phyloP scores from a whole-genome alignment of 30 jellyfish, hydroid and myxozoan genomes.

The Rhopilema esculentum region DNA sequence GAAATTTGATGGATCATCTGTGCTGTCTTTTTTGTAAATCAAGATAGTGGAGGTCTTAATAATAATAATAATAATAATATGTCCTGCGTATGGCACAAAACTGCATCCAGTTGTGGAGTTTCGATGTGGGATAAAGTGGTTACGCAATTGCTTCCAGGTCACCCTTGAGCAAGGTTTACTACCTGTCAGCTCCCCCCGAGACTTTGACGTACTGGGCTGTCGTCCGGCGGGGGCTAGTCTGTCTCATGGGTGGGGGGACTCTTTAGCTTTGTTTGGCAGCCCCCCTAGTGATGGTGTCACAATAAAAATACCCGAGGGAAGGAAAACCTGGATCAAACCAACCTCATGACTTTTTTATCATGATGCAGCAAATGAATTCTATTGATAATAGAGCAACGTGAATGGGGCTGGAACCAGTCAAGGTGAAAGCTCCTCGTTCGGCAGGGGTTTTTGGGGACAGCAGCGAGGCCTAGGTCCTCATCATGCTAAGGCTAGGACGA shows the following conservation, averaged over 20 bases:
- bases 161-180: no score
- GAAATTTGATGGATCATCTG: no score
- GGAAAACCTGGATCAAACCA: constrained; percentile 52
- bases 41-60: no score
- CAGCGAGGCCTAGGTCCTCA: constrained; percentile 47
- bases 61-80: no score
- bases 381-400: constrained; percentile 47
- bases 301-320: constrained; percentile 34
- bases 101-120: no score
- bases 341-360: constrained; percentile 17
- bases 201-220: not conserved
- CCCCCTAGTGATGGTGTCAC: constrained; percentile 64
- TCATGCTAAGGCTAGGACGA: constrained; percentile 54
- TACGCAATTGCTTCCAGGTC: no score
- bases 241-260: not conserved
- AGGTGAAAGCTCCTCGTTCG: constrained; percentile 59
- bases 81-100: no score
- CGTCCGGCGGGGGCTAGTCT: not conserved
- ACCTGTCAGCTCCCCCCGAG: no score
- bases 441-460: constrained; percentile 48
- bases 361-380: constrained; percentile 22
- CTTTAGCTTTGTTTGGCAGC: constrained; percentile 20
- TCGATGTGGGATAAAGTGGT: no score
- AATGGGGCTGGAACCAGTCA: constrained; percentile 54
- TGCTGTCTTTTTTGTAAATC: no score